phyloP scores from a whole-genome alignment of 2,113 vertebrate genomes.

The Cinclus cinclus region DNA sequence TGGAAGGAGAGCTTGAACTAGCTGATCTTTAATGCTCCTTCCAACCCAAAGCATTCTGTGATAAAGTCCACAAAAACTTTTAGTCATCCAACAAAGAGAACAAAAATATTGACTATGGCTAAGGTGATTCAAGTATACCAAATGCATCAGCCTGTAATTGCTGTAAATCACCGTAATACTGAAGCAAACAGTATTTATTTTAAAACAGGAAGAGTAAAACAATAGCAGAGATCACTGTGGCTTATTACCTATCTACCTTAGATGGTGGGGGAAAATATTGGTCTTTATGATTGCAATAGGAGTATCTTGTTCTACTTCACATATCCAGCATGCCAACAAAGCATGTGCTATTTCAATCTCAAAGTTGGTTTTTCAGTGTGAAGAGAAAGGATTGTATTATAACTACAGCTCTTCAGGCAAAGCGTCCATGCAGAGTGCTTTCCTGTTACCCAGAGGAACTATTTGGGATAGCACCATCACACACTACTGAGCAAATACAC shows the following conservation, averaged over 20 bases:
- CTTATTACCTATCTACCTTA: background rate
- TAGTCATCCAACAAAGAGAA: background rate
- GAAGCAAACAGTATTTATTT: background rate
- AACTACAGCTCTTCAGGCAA: background rate
- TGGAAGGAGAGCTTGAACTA: background rate
- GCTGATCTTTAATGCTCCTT: background rate
- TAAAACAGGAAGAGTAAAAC: background rate
- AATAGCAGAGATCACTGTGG: background rate
- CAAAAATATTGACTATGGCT: background rate
- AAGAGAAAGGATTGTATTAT: background rate
- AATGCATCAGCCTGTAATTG: background rate
- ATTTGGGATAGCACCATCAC: background rate
- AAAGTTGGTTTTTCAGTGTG: background rate
- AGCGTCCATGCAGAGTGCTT: background rate
- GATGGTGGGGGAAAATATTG: background rate
- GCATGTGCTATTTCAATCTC: background rate
- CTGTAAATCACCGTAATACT: background rate
- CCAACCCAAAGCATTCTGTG: background rate
- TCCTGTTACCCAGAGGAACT: background rate
- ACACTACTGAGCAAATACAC: background rate
- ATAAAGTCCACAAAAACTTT: background rate
- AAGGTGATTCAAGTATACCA: background rate
- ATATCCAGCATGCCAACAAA: background rate
- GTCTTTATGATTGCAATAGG: background rate
- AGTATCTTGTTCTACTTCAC: background rate